Evolutionary conservation across 2,888 invertebrate genomes (phyloP), one percentile per base, ranked within the genome.

Genomic region (Fragum fragum): DNA sequence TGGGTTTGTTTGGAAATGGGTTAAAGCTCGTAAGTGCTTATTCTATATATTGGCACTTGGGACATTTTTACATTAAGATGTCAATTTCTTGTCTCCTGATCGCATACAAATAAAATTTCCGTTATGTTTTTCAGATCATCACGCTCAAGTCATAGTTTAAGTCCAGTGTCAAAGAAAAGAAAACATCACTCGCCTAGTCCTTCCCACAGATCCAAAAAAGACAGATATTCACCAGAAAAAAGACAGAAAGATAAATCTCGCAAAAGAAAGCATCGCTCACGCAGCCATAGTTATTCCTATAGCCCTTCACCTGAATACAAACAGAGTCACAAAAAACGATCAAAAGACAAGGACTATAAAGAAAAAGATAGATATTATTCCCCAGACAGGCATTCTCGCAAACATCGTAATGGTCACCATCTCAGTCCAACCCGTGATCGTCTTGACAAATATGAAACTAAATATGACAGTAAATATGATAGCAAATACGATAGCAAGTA

Each of bases 351-450:
- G 5, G 81, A 80, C n/a, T 79, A 88, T 69, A 80, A 81, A 39
- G 81, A 87, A 28, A 80, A 83, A 71, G 79, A 85, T 87, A 23
- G 75, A 76, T 90, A 89, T 68, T 85, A 89, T 42, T 90, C 91
- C 9, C 86, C 87, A 14, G 87, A 88, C 18, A 77, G 83, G 66
- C 85, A 87, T 73, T 80, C 85, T 16, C 75, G 86, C 16, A 91
- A 91, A 85, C 89, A 90, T 68, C 75, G 88, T 29, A 90, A 90
- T 73, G 90, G 90, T 0, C 87, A 90, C 21, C 88, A 90, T 26
- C 75, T 87, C 28, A 88, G 88, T 75, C 88, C 90, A 0, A 74
- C 89, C 0, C 85, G 88, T 68, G 90, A 91, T 39, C 55, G 85
- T 11, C 7, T 78, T 0, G 85, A 85, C 32, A 85, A 81, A 42